These are phyloP conservation scores for Enteromius mattozi DNA, from an alignment of 2,797 vertebrate species.

Conservation along the genomic window DNA sequence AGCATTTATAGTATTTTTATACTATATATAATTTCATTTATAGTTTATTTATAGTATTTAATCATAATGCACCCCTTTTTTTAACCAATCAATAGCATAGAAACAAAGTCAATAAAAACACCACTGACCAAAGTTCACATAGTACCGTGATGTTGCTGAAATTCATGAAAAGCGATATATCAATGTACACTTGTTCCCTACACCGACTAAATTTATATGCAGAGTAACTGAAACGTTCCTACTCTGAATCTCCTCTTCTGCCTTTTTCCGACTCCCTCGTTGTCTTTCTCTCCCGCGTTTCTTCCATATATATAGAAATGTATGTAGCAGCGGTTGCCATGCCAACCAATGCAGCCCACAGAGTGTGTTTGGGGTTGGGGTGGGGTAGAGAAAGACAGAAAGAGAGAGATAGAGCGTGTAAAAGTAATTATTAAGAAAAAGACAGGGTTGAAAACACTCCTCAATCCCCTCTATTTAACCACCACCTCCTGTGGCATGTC, in stretches of 20 bases:
- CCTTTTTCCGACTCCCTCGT: constrained; percentile 9
- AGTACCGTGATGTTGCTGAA: neutral
- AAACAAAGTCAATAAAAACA: neutral
- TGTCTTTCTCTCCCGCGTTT: constrained; percentile 35
- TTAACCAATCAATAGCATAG: neutral
- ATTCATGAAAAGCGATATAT: neutral
- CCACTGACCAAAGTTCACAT: neutral
- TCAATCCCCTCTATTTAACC: constrained; percentile 62
- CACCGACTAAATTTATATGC: neutral
- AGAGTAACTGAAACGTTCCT: neutral
- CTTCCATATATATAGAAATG: constrained; percentile 68
- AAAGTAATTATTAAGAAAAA: constrained; percentile 66
- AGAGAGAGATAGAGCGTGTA: constrained; percentile 45
- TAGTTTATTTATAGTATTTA: neutral
- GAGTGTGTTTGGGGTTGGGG: constrained; percentile 60
- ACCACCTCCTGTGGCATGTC: constrained; percentile 61
- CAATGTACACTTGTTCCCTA: neutral
- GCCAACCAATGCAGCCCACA: constrained; percentile 71
- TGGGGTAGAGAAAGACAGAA: constrained; percentile 55
- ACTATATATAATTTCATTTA: too few relatives aligned
- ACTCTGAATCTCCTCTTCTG: constrained; percentile 33
- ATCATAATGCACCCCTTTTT: neutral
- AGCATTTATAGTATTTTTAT: neutral
- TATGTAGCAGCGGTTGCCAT: constrained; percentile 79
- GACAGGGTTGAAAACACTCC: constrained; percentile 60